Base-by-base conservation (phyloP, 2,888 invertebrate genomes). In the Orchesella flavescens region DNA sequence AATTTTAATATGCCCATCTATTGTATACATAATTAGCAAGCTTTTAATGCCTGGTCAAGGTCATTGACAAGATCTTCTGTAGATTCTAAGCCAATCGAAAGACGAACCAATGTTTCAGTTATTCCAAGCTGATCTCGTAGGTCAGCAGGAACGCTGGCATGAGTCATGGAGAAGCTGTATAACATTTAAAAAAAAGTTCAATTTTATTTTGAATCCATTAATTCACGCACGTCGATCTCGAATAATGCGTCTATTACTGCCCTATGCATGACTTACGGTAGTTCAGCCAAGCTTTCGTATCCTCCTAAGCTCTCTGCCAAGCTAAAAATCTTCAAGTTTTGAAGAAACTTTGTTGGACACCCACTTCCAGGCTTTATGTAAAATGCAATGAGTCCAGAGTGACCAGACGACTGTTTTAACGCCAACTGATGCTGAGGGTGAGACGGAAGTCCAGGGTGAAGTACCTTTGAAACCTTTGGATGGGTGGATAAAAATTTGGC, bases 221-320 rank as follows among this genome's bases (percentile, higher is more conserved):
- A 49, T 15, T 3, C 49, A n/a, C 49, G n/a, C 15, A 7, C 10
- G 49, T 12, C 12, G 10, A n/a, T 49, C 3, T 49, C n/a, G 49
- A 15, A 10, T 15, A 49, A 12, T 49, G 3, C 10, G 3, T 49
- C 12, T 15, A 7, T 1, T 10, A 49, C 1, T 15, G 49, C 49
- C 49, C 34, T 7, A 34, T 34, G 3, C 2, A 34, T 9, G 46
- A 93, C 94, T 93, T 91, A 96, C 95, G 98, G 98, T 87, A 98
- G 92, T 91, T 98, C 44, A 19, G 92, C 91, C 59, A 93, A 89
- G 86, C 90, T 92, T 74, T 99, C 98, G 89, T 94, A 97, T 78
- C 98, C 98, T 69, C 99, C 99, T 83, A 99, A 92, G 89, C 97
- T 98, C 90, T 98, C 98, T 5, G 98, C 98, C 73, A 97, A 90